Evolutionary conservation across 2,113 vertebrate species (phyloP).

Genomic region (Megaceryle maxima): DNA sequence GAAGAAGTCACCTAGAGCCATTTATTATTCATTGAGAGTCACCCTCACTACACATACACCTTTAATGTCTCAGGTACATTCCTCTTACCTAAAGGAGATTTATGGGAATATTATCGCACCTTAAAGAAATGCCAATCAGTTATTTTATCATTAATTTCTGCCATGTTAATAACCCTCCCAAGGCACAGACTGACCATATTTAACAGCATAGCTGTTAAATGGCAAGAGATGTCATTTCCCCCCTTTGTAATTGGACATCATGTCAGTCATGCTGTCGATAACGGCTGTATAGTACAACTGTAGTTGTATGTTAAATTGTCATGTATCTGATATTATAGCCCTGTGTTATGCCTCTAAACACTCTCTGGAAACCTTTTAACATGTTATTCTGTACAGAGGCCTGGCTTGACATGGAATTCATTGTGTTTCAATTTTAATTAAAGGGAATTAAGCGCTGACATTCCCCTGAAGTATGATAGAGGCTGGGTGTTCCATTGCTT

Average conservation of each 20-base stretch:
- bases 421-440: background rate
- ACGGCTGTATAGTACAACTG: background rate
- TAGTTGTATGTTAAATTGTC: background rate
- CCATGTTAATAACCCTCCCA: constrained; percentile 34
- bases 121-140: constrained; percentile 60
- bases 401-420: background rate
- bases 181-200: background rate
- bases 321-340: background rate
- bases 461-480: background rate
- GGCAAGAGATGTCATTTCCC: constrained; percentile 5
- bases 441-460: background rate
- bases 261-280: background rate
- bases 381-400: background rate
- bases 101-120: constrained; percentile 23
- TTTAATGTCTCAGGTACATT: background rate
- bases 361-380: background rate
- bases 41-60: background rate
- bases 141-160: constrained; percentile 44
- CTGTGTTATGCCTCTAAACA: constrained; percentile 16
- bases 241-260: background rate
- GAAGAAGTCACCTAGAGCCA: constrained; percentile 40
- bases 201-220: constrained; percentile 13
- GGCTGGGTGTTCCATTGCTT: background rate
- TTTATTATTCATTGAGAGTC: constrained; percentile 39
- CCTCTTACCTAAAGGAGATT: constrained; percentile 37